Evolutionary conservation across 1,140 invertebrate species (phyloP), one percentile per base, ranked within the genome.

Genomic region (Pseudobourletiella spinata): DNA sequence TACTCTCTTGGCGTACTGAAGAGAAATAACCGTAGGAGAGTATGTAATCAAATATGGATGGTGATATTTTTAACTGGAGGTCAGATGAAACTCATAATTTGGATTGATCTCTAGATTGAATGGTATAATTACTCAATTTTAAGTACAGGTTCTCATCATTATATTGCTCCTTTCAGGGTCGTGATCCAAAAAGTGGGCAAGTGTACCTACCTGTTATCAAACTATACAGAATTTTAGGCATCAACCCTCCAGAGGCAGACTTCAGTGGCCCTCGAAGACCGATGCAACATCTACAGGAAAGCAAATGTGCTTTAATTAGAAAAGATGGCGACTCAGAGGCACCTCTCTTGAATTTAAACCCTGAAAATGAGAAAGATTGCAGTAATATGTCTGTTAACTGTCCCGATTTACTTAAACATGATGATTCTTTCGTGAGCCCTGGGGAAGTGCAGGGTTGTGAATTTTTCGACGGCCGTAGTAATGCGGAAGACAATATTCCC

Each of bases 181-280:
- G 56, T n/a, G 55, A 66, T 63, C 57, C 62, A 35, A 58, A 46
- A 29, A 66, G 50, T 15, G 32, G 56, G 15, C 61, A 69, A 59
- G 59, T 69, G 2, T 69, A 62, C 32, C 35, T 69, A 2, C 68
- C 68, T n/a, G 39, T 65, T 29, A 69, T 69, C 22, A 69, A 66
- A 28, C 59, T 69, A 1, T 69, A 69, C 26, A 43, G 65, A 57
- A 65, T 69, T 24, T 18, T 69, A 15, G 68, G 64, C 46, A 42
- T 69, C 6, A 55, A 66, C 20, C 68, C 68, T 24, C 25, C 32
- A 14, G 51, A 26, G 8, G 28, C 24, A 6, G 48, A 51, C 6
- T 51, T 6, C 22, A 8, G 8, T 51, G 22, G 24, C 6, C 3
- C n/a, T 46, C 22, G 14, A 25, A 25, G 6, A 25, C 24, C n/a